Percentiles rank a stretch among this genome's conserved stretches.
These are phyloP conservation scores for Bostrychus sinensis DNA, from an alignment of 2,113 vertebrate species.

Conservation along the genomic window DNA sequence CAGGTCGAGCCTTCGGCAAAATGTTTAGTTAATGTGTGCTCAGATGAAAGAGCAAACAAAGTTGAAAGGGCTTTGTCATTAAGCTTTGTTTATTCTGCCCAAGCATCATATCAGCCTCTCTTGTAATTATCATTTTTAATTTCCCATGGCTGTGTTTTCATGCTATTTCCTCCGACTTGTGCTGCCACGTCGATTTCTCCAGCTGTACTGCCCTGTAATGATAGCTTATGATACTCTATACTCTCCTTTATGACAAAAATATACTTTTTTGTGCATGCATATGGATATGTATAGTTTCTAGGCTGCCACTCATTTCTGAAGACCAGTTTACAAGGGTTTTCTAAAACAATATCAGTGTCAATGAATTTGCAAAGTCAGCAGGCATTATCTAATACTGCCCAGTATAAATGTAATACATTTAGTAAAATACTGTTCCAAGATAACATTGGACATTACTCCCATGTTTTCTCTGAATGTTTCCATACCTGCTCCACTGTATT, in stretches of 20 bases:
- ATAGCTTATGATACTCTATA: background rate
- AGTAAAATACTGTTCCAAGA: too few relatives aligned
- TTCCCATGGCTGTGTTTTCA: constrained; percentile 4
- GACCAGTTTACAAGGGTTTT: too few relatives aligned
- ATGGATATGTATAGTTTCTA: background rate
- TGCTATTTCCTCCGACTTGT: background rate
- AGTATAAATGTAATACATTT: too few relatives aligned
- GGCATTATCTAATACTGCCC: too few relatives aligned
- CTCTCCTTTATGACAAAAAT: background rate
- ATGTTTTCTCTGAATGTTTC: too few relatives aligned
- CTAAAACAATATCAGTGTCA: too few relatives aligned
- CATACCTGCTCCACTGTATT: too few relatives aligned
- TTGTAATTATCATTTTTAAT: constrained; percentile 50
- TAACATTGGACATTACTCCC: too few relatives aligned
- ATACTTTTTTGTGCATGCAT: background rate
- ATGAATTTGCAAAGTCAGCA: too few relatives aligned
- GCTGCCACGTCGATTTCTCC: constrained; percentile 30
- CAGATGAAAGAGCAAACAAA: constrained; percentile 37
- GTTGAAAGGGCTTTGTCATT: constrained; percentile 47
- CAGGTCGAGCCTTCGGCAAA: background rate
- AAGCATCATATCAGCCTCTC: constrained; percentile 29
- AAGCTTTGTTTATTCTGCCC: constrained; percentile 46
- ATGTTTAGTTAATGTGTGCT: constrained; percentile 37
- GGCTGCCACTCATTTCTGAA: too few relatives aligned
- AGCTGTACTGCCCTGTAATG: constrained; percentile 8